Base-by-base conservation (phyloP, 2,113 vertebrate genomes). In the Pica pica region DNA sequence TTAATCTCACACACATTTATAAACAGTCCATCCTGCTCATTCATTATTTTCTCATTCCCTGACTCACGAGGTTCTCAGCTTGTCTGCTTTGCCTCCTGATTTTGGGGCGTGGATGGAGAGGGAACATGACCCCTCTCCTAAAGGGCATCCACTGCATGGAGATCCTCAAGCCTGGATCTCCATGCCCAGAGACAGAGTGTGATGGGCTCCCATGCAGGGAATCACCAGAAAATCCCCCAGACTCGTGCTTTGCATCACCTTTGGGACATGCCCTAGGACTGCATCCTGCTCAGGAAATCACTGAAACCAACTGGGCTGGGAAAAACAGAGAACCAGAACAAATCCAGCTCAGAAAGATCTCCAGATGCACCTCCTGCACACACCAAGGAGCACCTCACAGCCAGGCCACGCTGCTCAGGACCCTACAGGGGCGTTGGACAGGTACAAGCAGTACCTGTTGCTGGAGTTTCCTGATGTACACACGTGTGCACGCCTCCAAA, bases 21-120 rank as follows among this genome's bases (percentile, higher is more conserved):
- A 83, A 92, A 83, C 50, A 77, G 60, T 70, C 39, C 5, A 79
- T 79, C 94, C 88, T 31, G 65, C 68, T 42, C 63, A 82, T 93
- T 95, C 87, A 47, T 97, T 95, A 96, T 92, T 95, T 95, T 73
- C 96, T 70, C 92, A 47, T 93, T 91, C 86, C 65, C 61, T 59
- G 65, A 28, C 60, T 70, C 39, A 3, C 33, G 8, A 23, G 4
- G 5, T 52, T 46, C 85, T 80, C 63, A 10, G 42, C 20, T 64
- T 22, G 20, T 22, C 67, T 69, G 55, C 47, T 71, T 75, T 76
- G 49, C 74, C 82, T 68, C 77, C 52, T 71, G 11, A 3, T 44
- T 84, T 95, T 59, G 68, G 76, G 64, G 55, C 68, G 52, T 0
- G 14, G 74, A 37, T 11, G 27, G 47, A 89, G 56, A 61, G 2